Evolutionary conservation across 2,888 invertebrate species (phyloP).

Genomic region (Acrocera orbiculus): DNA sequence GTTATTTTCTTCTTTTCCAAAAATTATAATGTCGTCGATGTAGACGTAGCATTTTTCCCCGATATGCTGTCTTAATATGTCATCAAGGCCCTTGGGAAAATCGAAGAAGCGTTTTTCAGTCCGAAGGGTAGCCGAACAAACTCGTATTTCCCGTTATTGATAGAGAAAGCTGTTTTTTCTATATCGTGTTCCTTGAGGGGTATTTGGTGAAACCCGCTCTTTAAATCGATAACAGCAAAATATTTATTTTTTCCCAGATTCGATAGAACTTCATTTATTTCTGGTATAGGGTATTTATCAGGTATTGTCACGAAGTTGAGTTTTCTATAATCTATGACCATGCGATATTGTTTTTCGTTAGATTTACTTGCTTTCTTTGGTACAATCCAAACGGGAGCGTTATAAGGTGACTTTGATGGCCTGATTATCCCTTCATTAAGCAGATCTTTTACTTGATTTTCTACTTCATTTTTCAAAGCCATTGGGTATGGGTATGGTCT

Average conservation of each 20-base stretch:
- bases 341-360: constrained; percentile 7
- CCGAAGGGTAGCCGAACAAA: constrained; percentile 7
- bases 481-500: constrained; percentile 1
- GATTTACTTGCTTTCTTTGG: constrained; percentile 6
- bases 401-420: constrained; percentile 10
- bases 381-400: constrained; percentile 9
- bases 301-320: constrained; percentile 2
- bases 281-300: constrained; percentile 6
- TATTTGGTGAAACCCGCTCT: constrained; percentile 10
- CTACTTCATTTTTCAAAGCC: background rate
- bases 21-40: constrained; percentile 8
- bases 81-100: constrained; percentile 7
- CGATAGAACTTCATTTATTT: constrained; percentile 6
- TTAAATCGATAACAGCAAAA: constrained; percentile 7
- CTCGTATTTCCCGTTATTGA: constrained; percentile 7
- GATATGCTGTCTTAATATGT: constrained; percentile 7
- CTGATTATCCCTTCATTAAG: constrained; percentile 6
- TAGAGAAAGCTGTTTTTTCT: constrained; percentile 6
- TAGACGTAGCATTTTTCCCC: constrained; percentile 7
- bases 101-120: constrained; percentile 7
- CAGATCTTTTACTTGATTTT: constrained; percentile 1
- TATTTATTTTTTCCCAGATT: constrained; percentile 6
- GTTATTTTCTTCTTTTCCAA: constrained; percentile 5
- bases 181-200: constrained; percentile 5
- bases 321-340: constrained; percentile 6